Base-by-base conservation (phyloP, 2,888 invertebrate genomes). In the Philaethria dido region DNA sequence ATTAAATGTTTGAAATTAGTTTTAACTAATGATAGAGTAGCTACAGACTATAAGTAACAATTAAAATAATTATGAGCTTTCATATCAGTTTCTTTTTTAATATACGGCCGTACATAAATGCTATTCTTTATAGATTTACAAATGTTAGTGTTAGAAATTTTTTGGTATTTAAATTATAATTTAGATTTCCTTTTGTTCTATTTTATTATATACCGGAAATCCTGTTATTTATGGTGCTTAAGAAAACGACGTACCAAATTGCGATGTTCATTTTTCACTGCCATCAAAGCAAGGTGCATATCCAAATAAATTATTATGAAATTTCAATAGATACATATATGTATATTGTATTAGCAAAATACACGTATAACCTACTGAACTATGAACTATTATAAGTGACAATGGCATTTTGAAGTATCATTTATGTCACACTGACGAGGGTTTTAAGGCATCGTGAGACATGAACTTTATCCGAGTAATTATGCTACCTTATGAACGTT, bases 381-480 rank as follows among this genome's bases (percentile, higher is more conserved):
- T 33, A 55, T n/a, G 36, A 20, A 20, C 14, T 33, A 55, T 36
- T 36, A 36, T 13, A 20, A 22, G 18, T 39, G 18, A 39, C 18
- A 6, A 20, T 36, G 20, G 18, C 55, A 55, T 36, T 36, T 55
- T 20, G 36, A 55, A 20, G 20, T 55, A 20, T 55, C 36, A 20
- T 55, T 36, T 20, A 36, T 36, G 36, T 55, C 36, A 55, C 36
- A 18, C 14, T 55, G 55, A 55, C 55, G 36, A 55, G 55, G 55
- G 55, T 55, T 2, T 33, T 33, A 13, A 20, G 36, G 20, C 20
- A 39, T 54, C 36, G 1, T 16, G 33, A 39, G 8, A 13, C 14
- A 14, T 39, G 33, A 55, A 39, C 36, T 36, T 36, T 14, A 2
- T 8, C 1, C 36, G 20, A 36, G 20, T 14, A 6, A 55, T 29